Base-by-base conservation (phyloP, 2,888 invertebrate species). In the Xanthorhoe spadicearia region DNA sequence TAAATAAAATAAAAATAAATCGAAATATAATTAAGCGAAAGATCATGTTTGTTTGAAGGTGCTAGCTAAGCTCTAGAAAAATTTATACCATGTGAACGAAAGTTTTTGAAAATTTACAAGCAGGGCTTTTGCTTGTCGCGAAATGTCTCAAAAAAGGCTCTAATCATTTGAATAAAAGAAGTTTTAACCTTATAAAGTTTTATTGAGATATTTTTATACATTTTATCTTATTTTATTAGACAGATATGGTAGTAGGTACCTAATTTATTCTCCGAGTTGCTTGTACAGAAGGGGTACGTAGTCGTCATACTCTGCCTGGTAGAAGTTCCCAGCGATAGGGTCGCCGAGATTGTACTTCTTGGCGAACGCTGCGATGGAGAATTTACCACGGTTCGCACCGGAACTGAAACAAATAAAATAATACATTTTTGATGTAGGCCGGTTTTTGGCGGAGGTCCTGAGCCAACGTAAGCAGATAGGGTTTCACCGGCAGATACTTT, bases 251-350 rank as follows among this genome's bases (percentile, higher is more conserved):
- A n/a, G n/a, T 7, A 48, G 13, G n/a, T 15, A 13, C 7, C 4
- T 13, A 43, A 13, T 62, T 81, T 85, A 89, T 50, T 71, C 85
- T 48, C 88, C 90, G 2, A 93, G 85, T 72, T 93, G 91, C 66
- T 92, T 84, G 83, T 92, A 92, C 1, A 94, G 80, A 0, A 89
- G 76, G 0, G 94, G 97, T 13, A 97, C 97, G 77, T 97, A 97
- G 77, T 96, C 96, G 80, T 98, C 97, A 83, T 93, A 97, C 77
- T 96, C 92, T 0, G 97, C 97, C 83, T 96, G 95, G 84, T 94
- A 98, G 83, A 97, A 95, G 82, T 97, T 98, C 18, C 97, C 97
- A 67, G 97, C 97, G 57, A 97, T 85, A 0, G 97, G 97, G 61
- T 95, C 91, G 2, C 95, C 96, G 9, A 98, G 90, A 15, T 94